A percentile compares a stretch with the other conserved stretches of the same genome.
Evolutionary conservation across 2,888 invertebrate genomes (phyloP).

Genomic region (Cheilosia grossa): DNA sequence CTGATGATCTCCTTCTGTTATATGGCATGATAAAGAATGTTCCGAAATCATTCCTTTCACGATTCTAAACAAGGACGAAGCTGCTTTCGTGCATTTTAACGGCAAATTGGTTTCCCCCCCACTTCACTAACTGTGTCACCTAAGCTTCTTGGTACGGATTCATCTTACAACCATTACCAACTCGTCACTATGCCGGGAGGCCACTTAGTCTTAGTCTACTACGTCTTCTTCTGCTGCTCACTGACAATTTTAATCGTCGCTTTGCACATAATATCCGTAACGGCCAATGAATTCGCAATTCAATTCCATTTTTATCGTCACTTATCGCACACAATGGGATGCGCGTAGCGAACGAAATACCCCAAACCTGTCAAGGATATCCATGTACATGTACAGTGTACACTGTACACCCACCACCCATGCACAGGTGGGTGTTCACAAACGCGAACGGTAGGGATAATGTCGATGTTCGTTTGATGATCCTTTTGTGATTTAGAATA

Average conservation of each 20-base stretch:
- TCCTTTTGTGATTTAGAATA: conserved; percentile 43
- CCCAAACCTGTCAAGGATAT: not conserved
- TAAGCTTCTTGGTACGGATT: conserved; percentile 23
- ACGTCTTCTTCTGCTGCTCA: conserved; percentile 20
- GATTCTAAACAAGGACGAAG: conserved; percentile 1
- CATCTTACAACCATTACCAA: conserved; percentile 7
- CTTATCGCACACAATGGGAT: conserved; percentile 23
- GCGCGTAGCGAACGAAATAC: not conserved
- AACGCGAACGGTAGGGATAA: conserved; percentile 41
- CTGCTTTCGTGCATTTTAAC: conserved; percentile 66
- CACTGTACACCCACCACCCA: not conserved
- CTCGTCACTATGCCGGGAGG: conserved; percentile 1
- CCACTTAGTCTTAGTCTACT: conserved; percentile 6
- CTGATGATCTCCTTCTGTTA: conserved; percentile 8
- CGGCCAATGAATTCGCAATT: conserved; percentile 70
- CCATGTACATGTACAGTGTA: not conserved
- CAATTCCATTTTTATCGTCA: conserved; percentile 68
- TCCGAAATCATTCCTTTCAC: conserved; percentile 13
- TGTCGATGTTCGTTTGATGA: conserved; percentile 56
- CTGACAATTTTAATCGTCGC: conserved; percentile 70
- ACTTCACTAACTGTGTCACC: conserved; percentile 13
- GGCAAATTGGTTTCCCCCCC: conserved; percentile 48
- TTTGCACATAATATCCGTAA: conserved; percentile 72
- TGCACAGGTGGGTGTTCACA: conserved; percentile 17
- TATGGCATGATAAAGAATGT: conserved; percentile 10